Conservation (phyloP, 1,140 invertebrate genomes). For the Scaptomyza pallida region DNA sequence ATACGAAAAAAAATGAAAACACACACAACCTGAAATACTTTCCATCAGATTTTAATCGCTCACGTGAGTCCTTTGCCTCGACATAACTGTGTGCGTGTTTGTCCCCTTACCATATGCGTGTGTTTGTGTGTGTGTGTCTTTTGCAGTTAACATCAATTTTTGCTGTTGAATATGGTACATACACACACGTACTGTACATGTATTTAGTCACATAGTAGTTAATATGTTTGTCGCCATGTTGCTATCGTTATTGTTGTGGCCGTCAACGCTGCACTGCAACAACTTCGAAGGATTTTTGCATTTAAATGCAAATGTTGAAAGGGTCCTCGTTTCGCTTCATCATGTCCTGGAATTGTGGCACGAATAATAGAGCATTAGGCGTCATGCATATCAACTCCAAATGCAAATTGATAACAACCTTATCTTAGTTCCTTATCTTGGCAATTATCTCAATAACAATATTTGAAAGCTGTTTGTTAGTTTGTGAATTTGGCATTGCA, state of each 20-base stretch:
- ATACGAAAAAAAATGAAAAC: conserved; percentile 10
- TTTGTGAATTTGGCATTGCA: no score
- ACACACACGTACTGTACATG: conserved; percentile 31
- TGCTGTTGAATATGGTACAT: conserved; percentile 38
- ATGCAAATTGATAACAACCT: conserved; percentile 21
- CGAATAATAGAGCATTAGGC: conserved; percentile 4
- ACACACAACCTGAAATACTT: conserved; percentile 62
- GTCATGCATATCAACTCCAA: conserved; percentile 4
- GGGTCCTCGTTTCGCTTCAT: background rate
- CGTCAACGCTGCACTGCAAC: conserved; percentile 43
- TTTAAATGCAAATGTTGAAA: conserved; percentile 47
- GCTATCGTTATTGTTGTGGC: conserved; percentile 48
- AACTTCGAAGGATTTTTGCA: conserved; percentile 47
- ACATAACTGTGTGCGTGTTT: background rate
- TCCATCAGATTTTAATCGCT: conserved; percentile 81
- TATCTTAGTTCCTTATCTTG: conserved; percentile 16
- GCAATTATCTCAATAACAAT: no score
- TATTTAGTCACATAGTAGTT: conserved; percentile 65
- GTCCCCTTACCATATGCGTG: background rate
- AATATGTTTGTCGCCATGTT: conserved; percentile 74
- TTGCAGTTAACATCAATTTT: conserved; percentile 27
- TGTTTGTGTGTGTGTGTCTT: conserved; percentile 18
- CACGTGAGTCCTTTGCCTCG: conserved; percentile 68
- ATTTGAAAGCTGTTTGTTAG: no score
- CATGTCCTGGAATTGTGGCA: background rate